Conservation (phyloP, 2,113 vertebrate genomes). For the Nibea coibor region DNA sequence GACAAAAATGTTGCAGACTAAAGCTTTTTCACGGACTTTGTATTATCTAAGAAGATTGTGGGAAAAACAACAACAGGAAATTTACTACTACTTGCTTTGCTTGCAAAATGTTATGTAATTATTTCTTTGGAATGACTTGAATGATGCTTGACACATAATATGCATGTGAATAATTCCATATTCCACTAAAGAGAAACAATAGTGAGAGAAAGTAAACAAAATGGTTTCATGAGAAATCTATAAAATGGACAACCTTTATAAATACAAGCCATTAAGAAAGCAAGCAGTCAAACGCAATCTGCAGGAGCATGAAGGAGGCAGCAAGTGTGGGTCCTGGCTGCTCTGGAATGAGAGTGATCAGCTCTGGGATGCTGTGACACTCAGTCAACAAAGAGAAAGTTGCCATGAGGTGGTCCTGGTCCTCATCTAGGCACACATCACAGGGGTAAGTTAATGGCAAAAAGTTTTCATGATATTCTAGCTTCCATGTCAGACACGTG, state of each 20-base stretch:
- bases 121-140: neutral
- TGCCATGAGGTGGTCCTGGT: conserved; percentile 80
- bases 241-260: no score
- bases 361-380: no score
- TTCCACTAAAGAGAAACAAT: neutral
- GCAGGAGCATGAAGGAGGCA: no score
- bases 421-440: conserved; percentile 58
- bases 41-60: conserved; percentile 55
- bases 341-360: no score
- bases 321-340: no score
- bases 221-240: no score
- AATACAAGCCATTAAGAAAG: no score
- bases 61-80: conserved; percentile 3
- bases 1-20: conserved; percentile 30
- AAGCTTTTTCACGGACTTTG: conserved; percentile 6
- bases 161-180: no score
- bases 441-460: conserved; percentile 73
- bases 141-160: neutral
- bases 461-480: neutral
- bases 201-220: neutral
- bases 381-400: no score
- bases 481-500: neutral
- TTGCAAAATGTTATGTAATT: neutral
- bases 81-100: neutral
- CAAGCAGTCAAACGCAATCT: no score